Evolutionary conservation across 2,797 vertebrate species (phyloP).

Genomic region (Enteromius thamalakanensis): DNA sequence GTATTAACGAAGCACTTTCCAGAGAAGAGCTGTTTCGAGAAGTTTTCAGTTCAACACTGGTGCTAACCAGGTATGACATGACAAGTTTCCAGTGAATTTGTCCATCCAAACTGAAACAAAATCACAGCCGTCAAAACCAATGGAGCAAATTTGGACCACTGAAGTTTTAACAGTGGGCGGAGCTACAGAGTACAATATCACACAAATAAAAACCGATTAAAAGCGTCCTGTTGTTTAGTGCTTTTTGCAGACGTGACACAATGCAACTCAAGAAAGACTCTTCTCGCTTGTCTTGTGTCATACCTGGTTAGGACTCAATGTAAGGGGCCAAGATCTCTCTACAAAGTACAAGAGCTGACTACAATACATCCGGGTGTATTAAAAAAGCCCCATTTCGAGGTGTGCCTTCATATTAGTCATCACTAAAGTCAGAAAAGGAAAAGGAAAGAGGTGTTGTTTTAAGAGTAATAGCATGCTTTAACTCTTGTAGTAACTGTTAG

Average conservation of each 20-base stretch:
- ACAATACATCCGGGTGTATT: conserved; percentile 3
- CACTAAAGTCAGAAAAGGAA: conserved; percentile 48
- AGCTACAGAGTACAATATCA: background rate
- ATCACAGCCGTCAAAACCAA: background rate
- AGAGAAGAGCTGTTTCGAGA: background rate
- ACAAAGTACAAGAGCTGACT: conserved; percentile 38
- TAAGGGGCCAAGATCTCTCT: background rate
- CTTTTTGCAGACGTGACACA: background rate
- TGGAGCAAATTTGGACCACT: background rate
- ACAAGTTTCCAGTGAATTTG: conserved; percentile 1
- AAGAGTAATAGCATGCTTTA: conserved; percentile 57
- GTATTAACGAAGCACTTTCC: conserved; percentile 2
- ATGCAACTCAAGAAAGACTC: background rate
- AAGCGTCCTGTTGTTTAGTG: background rate
- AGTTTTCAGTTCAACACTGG: background rate
- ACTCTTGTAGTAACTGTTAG: conserved; percentile 56
- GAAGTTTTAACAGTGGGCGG: background rate
- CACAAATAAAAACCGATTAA: background rate
- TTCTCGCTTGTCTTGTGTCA: background rate
- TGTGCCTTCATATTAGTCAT: conserved; percentile 54
- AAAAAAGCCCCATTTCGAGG: conserved; percentile 60
- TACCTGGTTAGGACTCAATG: conserved; percentile 17
- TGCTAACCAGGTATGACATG: conserved; percentile 13
- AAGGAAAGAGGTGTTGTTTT: conserved; percentile 37
- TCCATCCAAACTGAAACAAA: background rate